phyloP scores from a whole-genome alignment of 2,113 vertebrate genomes.

The Lophura nycthemera region DNA sequence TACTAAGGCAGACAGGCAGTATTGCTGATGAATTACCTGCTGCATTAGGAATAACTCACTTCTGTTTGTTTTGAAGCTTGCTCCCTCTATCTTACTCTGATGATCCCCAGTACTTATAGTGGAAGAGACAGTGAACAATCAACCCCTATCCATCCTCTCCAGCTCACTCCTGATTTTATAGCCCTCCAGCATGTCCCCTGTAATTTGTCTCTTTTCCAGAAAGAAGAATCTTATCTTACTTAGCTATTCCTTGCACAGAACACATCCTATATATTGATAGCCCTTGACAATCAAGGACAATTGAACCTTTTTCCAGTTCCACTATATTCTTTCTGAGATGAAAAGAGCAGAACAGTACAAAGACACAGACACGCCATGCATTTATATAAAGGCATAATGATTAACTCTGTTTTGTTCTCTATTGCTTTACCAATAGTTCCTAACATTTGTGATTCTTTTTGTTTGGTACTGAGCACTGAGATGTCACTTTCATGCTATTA shows the following conservation, averaged over 20 bases:
- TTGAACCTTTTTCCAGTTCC: conserved; percentile 64
- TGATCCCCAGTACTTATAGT: conserved; percentile 1
- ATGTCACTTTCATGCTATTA: background rate
- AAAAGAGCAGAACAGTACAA: conserved; percentile 56
- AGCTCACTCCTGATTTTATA: conserved; percentile 47
- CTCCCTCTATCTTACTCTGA: conserved; percentile 8
- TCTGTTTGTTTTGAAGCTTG: conserved; percentile 19
- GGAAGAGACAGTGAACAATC: conserved; percentile 36
- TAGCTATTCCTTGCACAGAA: conserved; percentile 58
- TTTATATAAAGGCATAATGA: conserved; percentile 58
- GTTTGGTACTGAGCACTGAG: background rate
- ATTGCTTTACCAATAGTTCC: conserved; percentile 40
- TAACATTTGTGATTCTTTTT: background rate
- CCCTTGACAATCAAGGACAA: conserved; percentile 69
- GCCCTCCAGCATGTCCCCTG: background rate
- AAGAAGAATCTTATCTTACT: conserved; percentile 29
- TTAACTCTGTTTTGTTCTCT: conserved; percentile 38
- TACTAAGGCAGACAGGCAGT: background rate
- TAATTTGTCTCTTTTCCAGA: conserved; percentile 40
- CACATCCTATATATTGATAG: conserved; percentile 50
- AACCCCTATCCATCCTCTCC: conserved; percentile 23
- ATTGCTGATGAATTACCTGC: background rate
- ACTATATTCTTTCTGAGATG: conserved; percentile 53
- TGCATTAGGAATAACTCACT: conserved; percentile 11
- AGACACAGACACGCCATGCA: conserved; percentile 29